Percentiles rank a stretch among this genome's conserved stretches.
These are phyloP conservation scores for Temnothorax longispinosus DNA, from an alignment of 1,140 invertebrate species.

Conservation along the genomic window DNA sequence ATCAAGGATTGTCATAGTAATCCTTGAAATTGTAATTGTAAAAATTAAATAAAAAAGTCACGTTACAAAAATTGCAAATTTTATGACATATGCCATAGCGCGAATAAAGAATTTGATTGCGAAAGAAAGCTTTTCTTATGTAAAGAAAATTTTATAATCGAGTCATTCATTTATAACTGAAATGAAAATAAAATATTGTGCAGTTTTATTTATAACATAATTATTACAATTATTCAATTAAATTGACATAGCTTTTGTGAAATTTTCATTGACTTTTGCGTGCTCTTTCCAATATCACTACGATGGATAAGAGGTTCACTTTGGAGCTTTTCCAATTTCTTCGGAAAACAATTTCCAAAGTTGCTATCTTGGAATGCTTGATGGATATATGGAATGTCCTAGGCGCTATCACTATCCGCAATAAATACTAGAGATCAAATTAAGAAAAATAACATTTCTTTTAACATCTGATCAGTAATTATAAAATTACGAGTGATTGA, in stretches of 20 bases:
- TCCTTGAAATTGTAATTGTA: background rate
- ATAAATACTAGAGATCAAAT: constrained; percentile 11
- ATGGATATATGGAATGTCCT: constrained; percentile 23
- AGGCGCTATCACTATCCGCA: background rate
- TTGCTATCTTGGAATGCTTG: constrained; percentile 43
- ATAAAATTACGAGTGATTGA: background rate
- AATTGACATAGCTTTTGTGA: constrained; percentile 26
- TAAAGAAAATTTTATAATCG: background rate
- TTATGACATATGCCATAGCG: background rate
- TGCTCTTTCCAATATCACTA: background rate
- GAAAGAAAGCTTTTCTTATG: background rate
- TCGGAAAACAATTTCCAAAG: constrained; percentile 54
- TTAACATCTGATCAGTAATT: background rate
- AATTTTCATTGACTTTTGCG: constrained; percentile 16
- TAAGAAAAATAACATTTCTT: constrained; percentile 2
- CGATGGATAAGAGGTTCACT: background rate
- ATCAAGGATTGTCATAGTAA: background rate
- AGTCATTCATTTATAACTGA: background rate
- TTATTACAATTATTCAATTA: constrained; percentile 14
- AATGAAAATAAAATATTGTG: background rate
- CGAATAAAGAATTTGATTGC: background rate
- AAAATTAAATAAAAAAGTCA: background rate
- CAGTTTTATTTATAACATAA: background rate
- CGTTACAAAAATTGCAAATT: background rate
- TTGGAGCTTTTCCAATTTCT: constrained; percentile 48